These are phyloP conservation scores for Marmota monax DNA, from an alignment of 2,113 vertebrate species.

Conservation along the genomic window DNA sequence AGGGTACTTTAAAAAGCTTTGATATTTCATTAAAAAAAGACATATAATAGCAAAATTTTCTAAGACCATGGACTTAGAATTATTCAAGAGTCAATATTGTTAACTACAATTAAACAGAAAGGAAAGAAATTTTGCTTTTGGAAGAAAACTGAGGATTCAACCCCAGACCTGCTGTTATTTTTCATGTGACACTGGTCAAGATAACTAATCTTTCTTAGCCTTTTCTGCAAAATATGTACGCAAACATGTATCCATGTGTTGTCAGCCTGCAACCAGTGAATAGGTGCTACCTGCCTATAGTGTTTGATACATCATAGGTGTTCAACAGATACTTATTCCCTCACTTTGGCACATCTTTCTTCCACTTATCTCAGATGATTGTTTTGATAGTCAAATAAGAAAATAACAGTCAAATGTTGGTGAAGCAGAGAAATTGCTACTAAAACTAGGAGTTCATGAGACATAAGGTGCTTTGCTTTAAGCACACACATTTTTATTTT, in stretches of 20 bases:
- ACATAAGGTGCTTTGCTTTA: not conserved
- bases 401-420: not conserved
- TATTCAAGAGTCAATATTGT: not conserved
- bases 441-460: slow-evolving; percentile 5
- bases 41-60: slow-evolving; percentile 34
- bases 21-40: not conserved
- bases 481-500: slow-evolving; percentile 39
- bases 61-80: slow-evolving; percentile 1
- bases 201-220: not conserved
- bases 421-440: not conserved
- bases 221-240: slow-evolving; percentile 1
- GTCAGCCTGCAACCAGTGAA: not conserved
- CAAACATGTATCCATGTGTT: not conserved
- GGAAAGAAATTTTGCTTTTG: not conserved
- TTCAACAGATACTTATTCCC: not conserved
- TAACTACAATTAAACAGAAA: not conserved
- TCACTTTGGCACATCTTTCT: not conserved
- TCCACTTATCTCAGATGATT: not conserved
- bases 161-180: not conserved
- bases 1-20: slow-evolving; percentile 23
- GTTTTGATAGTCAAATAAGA: slow-evolving; percentile 50
- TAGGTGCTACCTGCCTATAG: not conserved
- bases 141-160: not conserved
- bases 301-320: not conserved
- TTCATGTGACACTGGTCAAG: not conserved